phyloP scores from a whole-genome alignment of 30 jellyfish, hydroid and myxozoan species.

The Nemopilema nomurai region DNA sequence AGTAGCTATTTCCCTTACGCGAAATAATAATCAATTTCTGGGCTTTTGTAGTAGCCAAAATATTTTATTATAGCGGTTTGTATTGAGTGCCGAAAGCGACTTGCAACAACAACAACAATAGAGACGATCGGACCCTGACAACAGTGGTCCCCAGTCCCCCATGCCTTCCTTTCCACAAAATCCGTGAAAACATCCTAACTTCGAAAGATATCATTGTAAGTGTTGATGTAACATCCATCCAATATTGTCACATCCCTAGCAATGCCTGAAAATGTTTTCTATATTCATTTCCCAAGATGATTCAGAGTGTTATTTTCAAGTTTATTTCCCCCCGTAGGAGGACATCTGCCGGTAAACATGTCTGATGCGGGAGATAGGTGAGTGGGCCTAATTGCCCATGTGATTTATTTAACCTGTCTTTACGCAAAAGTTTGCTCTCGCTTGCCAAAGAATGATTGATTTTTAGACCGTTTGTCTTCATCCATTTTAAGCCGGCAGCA shows the following conservation, averaged over 20 bases:
- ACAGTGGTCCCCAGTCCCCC: conserved; percentile 22
- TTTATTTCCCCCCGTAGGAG: conserved; percentile 61
- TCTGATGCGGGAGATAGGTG: conserved; percentile 98
- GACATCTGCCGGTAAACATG: conserved; percentile 93
- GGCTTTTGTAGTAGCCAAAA: too few relatives aligned
- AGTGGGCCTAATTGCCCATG: conserved; percentile 58
- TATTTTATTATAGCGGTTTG: too few relatives aligned
- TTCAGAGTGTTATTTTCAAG: not conserved
- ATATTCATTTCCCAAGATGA: not conserved
- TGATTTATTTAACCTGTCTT: not conserved
- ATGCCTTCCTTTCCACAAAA: conserved; percentile 7
- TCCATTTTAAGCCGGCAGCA: not conserved
- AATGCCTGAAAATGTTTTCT: not conserved
- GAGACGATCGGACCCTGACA: not conserved
- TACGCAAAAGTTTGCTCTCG: not conserved
- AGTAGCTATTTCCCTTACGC: too few relatives aligned
- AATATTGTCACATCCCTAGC: not conserved
- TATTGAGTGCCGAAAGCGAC: too few relatives aligned
- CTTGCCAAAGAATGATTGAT: too few relatives aligned
- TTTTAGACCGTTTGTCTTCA: not conserved
- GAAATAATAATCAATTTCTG: too few relatives aligned
- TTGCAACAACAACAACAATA: not conserved
- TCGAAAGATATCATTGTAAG: conserved; percentile 23
- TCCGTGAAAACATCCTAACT: not conserved
- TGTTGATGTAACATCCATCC: not conserved